phyloP scores from a whole-genome alignment of 2,888 invertebrate species.

The Auanema freiburgensis region DNA sequence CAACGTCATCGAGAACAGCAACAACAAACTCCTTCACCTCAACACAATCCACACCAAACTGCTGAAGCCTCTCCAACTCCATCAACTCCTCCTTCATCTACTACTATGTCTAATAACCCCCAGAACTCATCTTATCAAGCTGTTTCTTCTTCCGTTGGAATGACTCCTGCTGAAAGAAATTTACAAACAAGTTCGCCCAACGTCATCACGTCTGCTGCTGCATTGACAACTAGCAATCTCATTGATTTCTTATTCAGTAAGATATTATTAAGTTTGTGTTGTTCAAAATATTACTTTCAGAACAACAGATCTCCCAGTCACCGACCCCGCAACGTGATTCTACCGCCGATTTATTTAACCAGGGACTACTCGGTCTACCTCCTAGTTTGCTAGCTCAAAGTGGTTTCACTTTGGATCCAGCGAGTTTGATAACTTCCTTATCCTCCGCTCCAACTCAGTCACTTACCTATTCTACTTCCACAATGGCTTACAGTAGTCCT shows the following conservation, averaged over 20 bases:
- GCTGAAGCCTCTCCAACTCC: not conserved
- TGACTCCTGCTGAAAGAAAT: not conserved
- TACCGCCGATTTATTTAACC: conserved; percentile 14
- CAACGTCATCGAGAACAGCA: conserved; percentile 3
- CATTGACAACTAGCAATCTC: conserved; percentile 8
- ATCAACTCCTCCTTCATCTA: not conserved
- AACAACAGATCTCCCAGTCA: conserved; percentile 8
- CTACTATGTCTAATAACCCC: conserved; percentile 7
- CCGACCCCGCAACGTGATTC: not conserved
- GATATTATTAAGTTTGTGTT: conserved; percentile 14
- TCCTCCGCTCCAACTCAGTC: conserved; percentile 20
- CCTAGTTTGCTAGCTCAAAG: conserved; percentile 3
- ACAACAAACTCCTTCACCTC: too few relatives aligned
- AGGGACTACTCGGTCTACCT: conserved; percentile 20
- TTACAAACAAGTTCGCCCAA: not conserved
- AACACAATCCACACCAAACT: too few relatives aligned
- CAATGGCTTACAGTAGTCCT: conserved; percentile 19
- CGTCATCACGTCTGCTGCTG: not conserved
- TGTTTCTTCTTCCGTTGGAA: not conserved
- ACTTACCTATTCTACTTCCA: conserved; percentile 21
- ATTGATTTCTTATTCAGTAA: conserved; percentile 20
- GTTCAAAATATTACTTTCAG: conserved; percentile 1
- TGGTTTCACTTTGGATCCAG: conserved; percentile 5
- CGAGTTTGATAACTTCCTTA: conserved; percentile 13
- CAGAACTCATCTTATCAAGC: conserved; percentile 5